Evolutionary conservation across 2,113 vertebrate genomes (phyloP), one percentile per base, ranked within the genome.

Genomic region (Macrotis lagotis): DNA sequence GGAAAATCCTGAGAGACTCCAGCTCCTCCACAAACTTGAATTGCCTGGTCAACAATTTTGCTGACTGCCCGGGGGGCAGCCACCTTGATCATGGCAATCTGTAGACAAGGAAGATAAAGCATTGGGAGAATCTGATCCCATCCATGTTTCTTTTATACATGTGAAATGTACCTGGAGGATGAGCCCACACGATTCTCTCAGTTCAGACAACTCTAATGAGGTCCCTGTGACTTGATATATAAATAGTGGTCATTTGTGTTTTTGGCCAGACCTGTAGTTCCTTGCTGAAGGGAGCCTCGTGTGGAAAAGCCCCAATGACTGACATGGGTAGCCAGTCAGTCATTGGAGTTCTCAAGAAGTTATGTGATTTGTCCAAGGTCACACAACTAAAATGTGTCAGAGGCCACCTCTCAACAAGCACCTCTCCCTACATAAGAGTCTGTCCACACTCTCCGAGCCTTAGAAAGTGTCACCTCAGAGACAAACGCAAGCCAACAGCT

Each of bases 1-100:
- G 99, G 99, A 93, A 99, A 98, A 89, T 99, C 99, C 95, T 98
- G 99, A 47, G 99, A 99, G 90, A 99, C 98, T 0, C 99, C 99
- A 2, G 99, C 99, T 0, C 97, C 99, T 44, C 99, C 99, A 0
- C 99, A 98, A 3, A 99, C 99, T 97, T 99, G 99, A 91, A 99
- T 99, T 51, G 99, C 99, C 66, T 95, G 98, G 98, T 99, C 99
- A 90, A 99, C 97, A 96, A 99, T 99, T 93, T 98, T 99, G 95
- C 99, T 99, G 52, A 98, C 99, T 31, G 99, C 98, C 94, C 99
- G 98, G 50, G 99, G 99, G 89, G 99, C 99, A 16, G 98, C 99
- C 93, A 99, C 99, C 96, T 99, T 99, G 95, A 99, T 99, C 99
- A 99, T 99, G 6, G 99, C 99, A 83, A 99, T 98, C 99, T 99